Conservation (phyloP, 2,888 invertebrate species). For the Leptopilina syphax region DNA sequence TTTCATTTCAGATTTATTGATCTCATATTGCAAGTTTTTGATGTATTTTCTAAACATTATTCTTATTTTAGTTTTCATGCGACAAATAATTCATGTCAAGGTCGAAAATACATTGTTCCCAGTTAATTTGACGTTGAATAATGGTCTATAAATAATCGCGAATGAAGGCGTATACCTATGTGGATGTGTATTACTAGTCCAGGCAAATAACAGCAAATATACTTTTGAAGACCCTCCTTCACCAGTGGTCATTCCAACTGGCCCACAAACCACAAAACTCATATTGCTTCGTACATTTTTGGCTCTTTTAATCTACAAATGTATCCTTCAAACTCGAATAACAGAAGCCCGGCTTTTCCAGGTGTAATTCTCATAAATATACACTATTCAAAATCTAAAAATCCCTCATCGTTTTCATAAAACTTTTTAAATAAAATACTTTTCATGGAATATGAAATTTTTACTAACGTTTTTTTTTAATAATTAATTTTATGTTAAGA, state of each 20-base stretch:
- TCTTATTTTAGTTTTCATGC: too few relatives aligned
- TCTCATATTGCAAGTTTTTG: too few relatives aligned
- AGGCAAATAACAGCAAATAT: neutral
- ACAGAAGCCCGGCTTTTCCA: constrained; percentile 2
- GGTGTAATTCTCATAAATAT: constrained; percentile 17
- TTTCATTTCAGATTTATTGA: too few relatives aligned
- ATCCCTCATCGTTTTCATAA: neutral
- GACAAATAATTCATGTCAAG: neutral
- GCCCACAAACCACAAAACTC: constrained; percentile 26
- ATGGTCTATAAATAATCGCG: neutral
- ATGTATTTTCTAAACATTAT: too few relatives aligned
- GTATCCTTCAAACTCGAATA: constrained; percentile 55
- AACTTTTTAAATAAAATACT: neutral
- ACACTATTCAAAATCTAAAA: neutral
- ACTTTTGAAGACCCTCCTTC: neutral
- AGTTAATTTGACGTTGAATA: neutral
- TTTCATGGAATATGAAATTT: too few relatives aligned
- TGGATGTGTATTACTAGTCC: too few relatives aligned
- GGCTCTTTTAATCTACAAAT: constrained; percentile 70
- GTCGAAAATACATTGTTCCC: too few relatives aligned
- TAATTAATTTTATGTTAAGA: too few relatives aligned
- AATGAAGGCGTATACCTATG: too few relatives aligned
- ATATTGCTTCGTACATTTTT: constrained; percentile 60
- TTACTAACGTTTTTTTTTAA: too few relatives aligned
- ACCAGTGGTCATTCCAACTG: neutral